Conservation (phyloP, 2,888 invertebrate genomes). For the Phyllotreta cruciferae region DNA sequence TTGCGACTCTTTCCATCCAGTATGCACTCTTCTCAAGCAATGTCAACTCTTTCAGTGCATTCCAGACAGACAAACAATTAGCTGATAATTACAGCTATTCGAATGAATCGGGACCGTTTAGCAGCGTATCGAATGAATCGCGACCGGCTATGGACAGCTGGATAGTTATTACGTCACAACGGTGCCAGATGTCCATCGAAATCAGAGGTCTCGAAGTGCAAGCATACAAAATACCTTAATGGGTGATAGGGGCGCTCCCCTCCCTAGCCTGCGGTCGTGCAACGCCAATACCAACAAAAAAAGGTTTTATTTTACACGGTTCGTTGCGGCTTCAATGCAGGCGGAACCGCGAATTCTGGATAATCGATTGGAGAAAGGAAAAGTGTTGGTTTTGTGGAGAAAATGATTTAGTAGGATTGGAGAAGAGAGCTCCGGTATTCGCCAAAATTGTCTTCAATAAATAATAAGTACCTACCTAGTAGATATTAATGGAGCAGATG, state of each 20-base stretch:
- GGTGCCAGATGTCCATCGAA: slow-evolving; percentile 12
- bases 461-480: too few relatives aligned
- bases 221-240: background rate
- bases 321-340: background rate
- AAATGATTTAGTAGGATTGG: too few relatives aligned
- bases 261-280: background rate
- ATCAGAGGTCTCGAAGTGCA: slow-evolving; percentile 1
- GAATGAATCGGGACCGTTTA: background rate
- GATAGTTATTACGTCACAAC: slow-evolving; percentile 11
- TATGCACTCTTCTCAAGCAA: too few relatives aligned
- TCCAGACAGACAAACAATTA: too few relatives aligned
- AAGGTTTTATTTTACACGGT: slow-evolving; percentile 1
- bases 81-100: too few relatives aligned
- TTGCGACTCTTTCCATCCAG: too few relatives aligned
- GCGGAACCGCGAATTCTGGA: background rate
- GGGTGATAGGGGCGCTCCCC: slow-evolving; percentile 1
- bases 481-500: too few relatives aligned
- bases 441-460: too few relatives aligned
- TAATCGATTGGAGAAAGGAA: too few relatives aligned
- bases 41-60: too few relatives aligned
- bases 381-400: too few relatives aligned
- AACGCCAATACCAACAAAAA: slow-evolving; percentile 2
- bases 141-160: slow-evolving; percentile 1
- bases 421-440: too few relatives aligned
- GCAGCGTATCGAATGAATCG: background rate